Base-by-base conservation (phyloP, 2,113 vertebrate genomes). In the Xenus cinereus region DNA sequence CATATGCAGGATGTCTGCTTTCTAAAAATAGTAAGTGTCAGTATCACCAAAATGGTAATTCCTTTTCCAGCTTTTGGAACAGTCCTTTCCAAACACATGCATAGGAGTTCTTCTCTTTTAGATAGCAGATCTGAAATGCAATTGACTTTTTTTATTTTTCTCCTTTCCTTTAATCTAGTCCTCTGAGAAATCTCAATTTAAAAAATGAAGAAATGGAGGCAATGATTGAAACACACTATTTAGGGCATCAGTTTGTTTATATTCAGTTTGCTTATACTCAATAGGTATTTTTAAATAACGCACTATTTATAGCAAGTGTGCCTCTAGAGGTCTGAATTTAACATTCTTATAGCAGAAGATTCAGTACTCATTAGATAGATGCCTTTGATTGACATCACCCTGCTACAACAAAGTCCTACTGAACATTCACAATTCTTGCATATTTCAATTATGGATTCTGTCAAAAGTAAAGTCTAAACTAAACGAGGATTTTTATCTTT, bases 41-140 rank as follows among this genome's bases (percentile, higher is more conserved):
- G 71, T 84, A 92, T 90, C 76, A 95, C 71, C 72, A 88, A 95
- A 95, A 90, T 26, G 46, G 27, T 72, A 86, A 95, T 84, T 94
- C 69, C 64, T 92, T 94, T 90, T 53, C 76, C 88, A 93, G 79
- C 39, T 78, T 93, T 93, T 81, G 43, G 33, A 94, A 88, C 6
- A 69, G 33, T 37, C 12, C 56, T 87, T 91, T 84, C 43, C 39
- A 87, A 94, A 91, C 0, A 4, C 15, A 27, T 2, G 4, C 56
- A 71, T 7, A 67, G 9, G 46, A 71, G 4, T 67, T 77, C 63
- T 54, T 87, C 41, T 54, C 30, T 86, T 92, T 88, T 21, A 90
- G 51, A 67, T 1, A 78, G 60, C 18, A 71, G 35, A 88, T 74
- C 45, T 84, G 46, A 94, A 90, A 86, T 33, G 26, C 12, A 88